Evolutionary conservation across 2,113 vertebrate species (phyloP).

Genomic region (Rissa tridactyla): DNA sequence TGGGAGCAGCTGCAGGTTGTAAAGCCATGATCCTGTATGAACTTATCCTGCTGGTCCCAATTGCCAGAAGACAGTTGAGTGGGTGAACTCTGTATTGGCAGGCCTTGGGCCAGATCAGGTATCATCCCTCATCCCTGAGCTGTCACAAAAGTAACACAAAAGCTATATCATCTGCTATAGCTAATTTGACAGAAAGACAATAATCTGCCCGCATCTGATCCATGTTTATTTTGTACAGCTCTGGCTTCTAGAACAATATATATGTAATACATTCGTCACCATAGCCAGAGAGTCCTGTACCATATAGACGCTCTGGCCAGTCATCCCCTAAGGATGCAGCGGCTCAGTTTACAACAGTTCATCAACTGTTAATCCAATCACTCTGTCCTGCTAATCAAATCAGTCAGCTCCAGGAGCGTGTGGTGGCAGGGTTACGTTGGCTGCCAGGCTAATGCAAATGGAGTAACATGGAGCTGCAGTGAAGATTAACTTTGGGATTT

Average conservation of each 20-base stretch:
- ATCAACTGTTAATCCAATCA: conserved; percentile 34
- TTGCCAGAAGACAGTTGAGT: background rate
- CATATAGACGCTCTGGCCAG: background rate
- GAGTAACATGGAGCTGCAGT: background rate
- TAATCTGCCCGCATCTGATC: background rate
- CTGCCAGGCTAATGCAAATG: accelerated
- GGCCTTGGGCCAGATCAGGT: background rate
- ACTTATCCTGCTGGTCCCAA: background rate
- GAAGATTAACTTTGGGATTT: background rate
- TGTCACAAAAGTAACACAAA: background rate
- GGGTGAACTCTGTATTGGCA: background rate
- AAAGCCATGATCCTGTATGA: background rate
- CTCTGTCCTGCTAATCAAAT: conserved; percentile 39
- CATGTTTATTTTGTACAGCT: background rate
- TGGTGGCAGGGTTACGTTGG: accelerated
- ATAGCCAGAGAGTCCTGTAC: background rate
- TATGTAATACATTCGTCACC: background rate
- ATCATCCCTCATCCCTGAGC: background rate
- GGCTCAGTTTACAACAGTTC: conserved; percentile 5
- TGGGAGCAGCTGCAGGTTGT: background rate
- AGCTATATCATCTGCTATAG: background rate
- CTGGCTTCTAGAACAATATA: background rate
- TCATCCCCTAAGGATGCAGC: background rate
- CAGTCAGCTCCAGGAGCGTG: background rate
- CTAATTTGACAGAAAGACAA: background rate